phyloP scores from a whole-genome alignment of 2,113 vertebrate species.

The Hiodon alosoides region DNA sequence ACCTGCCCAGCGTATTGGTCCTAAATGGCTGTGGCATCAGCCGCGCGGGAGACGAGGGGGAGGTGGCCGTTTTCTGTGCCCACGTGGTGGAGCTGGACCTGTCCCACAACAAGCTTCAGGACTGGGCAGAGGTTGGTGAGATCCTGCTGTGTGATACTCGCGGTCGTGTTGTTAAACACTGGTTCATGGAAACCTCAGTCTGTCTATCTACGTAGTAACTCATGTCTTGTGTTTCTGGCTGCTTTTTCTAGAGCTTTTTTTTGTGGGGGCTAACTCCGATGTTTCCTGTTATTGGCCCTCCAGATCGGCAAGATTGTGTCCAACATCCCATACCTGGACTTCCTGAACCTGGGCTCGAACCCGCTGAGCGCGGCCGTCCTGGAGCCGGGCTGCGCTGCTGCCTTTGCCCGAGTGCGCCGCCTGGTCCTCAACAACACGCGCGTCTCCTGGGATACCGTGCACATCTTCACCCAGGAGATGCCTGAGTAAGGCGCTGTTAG shows the following conservation, averaged over 20 bases:
- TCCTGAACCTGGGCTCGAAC: slow-evolving; percentile 97
- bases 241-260: too few relatives aligned
- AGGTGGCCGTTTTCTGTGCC: slow-evolving; percentile 87
- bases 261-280: too few relatives aligned
- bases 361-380: slow-evolving; percentile 79
- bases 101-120: slow-evolving; percentile 86
- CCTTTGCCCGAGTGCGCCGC: slow-evolving; percentile 80
- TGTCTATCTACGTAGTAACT: too few relatives aligned
- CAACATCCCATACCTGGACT: slow-evolving; percentile 89
- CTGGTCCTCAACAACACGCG: slow-evolving; percentile 96
- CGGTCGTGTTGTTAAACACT: too few relatives aligned
- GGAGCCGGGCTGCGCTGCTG: slow-evolving; percentile 74
- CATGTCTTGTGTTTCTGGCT: too few relatives aligned
- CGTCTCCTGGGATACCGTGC: slow-evolving; percentile 90
- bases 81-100: slow-evolving; percentile 93
- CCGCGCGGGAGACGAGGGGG: slow-evolving; percentile 78
- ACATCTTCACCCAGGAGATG: slow-evolving; percentile 79
- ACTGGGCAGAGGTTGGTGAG: slow-evolving; percentile 83
- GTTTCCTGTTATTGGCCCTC: neutral
- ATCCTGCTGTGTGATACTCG: neutral
- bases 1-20: slow-evolving; percentile 83
- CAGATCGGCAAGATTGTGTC: slow-evolving; percentile 95
- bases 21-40: slow-evolving; percentile 85
- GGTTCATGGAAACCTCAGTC: too few relatives aligned
- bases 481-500: slow-evolving; percentile 74